Conservation (phyloP, 2,888 invertebrate genomes). For the Melitaea athalia region DNA sequence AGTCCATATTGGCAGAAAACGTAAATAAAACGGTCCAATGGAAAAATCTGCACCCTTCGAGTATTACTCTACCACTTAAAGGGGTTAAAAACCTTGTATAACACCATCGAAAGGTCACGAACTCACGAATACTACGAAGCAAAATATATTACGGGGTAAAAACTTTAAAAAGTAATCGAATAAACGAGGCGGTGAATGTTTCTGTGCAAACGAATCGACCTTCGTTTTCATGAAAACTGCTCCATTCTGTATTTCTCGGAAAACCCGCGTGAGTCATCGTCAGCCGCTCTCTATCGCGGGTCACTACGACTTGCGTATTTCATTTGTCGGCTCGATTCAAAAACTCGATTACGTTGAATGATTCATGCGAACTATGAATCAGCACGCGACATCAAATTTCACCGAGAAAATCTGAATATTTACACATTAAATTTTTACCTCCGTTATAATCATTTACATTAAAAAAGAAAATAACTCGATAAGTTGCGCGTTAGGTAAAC, state of each 20-base stretch:
- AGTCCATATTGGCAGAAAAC: background rate
- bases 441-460: slow-evolving; percentile 17
- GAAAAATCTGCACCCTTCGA: slow-evolving; percentile 11
- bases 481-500: slow-evolving; percentile 31
- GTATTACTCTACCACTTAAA: background rate
- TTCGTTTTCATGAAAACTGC: slow-evolving; percentile 78
- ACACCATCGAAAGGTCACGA: background rate
- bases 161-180: slow-evolving; percentile 28
- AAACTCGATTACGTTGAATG: slow-evolving; percentile 79
- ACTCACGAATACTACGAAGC: background rate
- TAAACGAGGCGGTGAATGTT: slow-evolving; percentile 25
- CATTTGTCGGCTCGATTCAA: slow-evolving; percentile 79
- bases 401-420: slow-evolving; percentile 31
- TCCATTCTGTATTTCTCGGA: slow-evolving; percentile 73
- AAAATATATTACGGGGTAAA: slow-evolving; percentile 8
- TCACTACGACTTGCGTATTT: slow-evolving; percentile 76
- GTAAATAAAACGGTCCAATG: background rate
- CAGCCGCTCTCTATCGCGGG: slow-evolving; percentile 71
- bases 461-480: slow-evolving; percentile 6
- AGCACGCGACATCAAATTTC: slow-evolving; percentile 65
- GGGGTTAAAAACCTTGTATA: slow-evolving; percentile 5
- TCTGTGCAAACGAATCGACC: slow-evolving; percentile 54
- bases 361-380: slow-evolving; percentile 77
- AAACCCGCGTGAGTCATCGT: slow-evolving; percentile 79
- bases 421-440: slow-evolving; percentile 2